Evolutionary conservation across 2,888 invertebrate genomes (phyloP).

Genomic region (Drosophila emarginata): DNA sequence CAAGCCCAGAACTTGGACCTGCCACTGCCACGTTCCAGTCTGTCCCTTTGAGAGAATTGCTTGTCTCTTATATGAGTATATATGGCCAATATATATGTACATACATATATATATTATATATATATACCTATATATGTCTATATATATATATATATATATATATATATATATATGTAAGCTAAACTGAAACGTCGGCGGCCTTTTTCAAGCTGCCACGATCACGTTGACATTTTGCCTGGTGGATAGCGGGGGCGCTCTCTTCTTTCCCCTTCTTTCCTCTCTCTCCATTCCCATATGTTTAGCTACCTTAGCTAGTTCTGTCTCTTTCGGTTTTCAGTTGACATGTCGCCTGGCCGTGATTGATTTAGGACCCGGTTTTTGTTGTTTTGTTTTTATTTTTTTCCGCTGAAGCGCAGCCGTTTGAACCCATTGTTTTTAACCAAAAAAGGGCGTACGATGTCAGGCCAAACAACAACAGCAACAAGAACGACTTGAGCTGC

Average conservation of each 20-base stretch:
- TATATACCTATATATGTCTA: not conserved
- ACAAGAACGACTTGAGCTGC: conserved; percentile 11
- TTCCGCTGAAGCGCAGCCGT: conserved; percentile 71
- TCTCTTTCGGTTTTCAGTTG: conserved; percentile 48
- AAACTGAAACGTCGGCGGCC: conserved; percentile 52
- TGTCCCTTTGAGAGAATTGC: not conserved
- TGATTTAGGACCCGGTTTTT: conserved; percentile 73
- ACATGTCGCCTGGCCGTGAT: conserved; percentile 72
- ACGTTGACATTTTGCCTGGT: conserved; percentile 68
- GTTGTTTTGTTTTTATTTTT: conserved; percentile 69
- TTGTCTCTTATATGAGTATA: conserved; percentile 23
- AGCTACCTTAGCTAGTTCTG: not conserved
- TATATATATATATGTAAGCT: not conserved
- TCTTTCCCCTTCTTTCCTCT: not conserved
- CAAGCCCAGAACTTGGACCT: conserved; percentile 17
- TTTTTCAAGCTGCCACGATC: conserved; percentile 71
- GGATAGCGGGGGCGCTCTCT: conserved; percentile 36
- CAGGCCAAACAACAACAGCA: conserved; percentile 14
- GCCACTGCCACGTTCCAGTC: conserved; percentile 26
- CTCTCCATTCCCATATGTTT: not conserved
- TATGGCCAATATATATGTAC: conserved; percentile 59
- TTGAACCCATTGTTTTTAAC: conserved; percentile 70
- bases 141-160: not conserved
- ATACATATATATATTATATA: not conserved
- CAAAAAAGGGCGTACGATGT: conserved; percentile 61